Evolutionary conservation across 2,888 invertebrate species (phyloP).

Genomic region (Euproctis similis): DNA sequence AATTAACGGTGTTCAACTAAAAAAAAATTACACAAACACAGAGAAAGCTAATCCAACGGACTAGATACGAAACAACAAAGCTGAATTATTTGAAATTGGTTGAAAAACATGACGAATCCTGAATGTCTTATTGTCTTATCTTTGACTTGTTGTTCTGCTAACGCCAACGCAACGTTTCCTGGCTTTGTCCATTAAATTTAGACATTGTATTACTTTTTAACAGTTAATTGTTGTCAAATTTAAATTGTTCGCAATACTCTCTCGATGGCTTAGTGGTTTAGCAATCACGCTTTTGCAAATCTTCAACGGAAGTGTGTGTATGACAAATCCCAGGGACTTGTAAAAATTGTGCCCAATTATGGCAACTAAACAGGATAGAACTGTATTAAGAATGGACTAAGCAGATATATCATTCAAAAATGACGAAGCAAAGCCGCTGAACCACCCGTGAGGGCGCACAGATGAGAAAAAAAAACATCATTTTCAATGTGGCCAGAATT

Average conservation of each 20-base stretch:
- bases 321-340: too few relatives aligned
- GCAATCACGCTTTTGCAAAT: too few relatives aligned
- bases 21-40: slow-evolving; percentile 10
- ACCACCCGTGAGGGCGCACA: too few relatives aligned
- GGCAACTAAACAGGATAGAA: too few relatives aligned
- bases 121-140: slow-evolving; percentile 54
- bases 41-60: slow-evolving; percentile 16
- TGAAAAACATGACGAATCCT: slow-evolving; percentile 66
- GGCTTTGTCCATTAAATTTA: slow-evolving; percentile 34
- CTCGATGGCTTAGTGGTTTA: too few relatives aligned
- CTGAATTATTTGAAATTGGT: slow-evolving; percentile 28
- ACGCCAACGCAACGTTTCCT: slow-evolving; percentile 40
- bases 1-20: slow-evolving; percentile 8
- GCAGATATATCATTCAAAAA: too few relatives aligned
- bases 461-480: too few relatives aligned
- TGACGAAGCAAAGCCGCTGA: too few relatives aligned
- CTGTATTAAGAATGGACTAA: too few relatives aligned
- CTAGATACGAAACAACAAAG: slow-evolving; percentile 16
- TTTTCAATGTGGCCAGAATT: too few relatives aligned
- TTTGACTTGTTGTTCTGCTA: slow-evolving; percentile 30
- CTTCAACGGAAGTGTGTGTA: too few relatives aligned
- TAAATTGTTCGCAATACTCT: not conserved
- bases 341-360: too few relatives aligned
- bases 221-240: slow-evolving; percentile 13
- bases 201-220: slow-evolving; percentile 14